Percentiles rank a stretch among this genome's conserved stretches.
These are phyloP conservation scores for Gorsachius magnificus DNA, from an alignment of 2,797 vertebrate species.

Conservation along the genomic window DNA sequence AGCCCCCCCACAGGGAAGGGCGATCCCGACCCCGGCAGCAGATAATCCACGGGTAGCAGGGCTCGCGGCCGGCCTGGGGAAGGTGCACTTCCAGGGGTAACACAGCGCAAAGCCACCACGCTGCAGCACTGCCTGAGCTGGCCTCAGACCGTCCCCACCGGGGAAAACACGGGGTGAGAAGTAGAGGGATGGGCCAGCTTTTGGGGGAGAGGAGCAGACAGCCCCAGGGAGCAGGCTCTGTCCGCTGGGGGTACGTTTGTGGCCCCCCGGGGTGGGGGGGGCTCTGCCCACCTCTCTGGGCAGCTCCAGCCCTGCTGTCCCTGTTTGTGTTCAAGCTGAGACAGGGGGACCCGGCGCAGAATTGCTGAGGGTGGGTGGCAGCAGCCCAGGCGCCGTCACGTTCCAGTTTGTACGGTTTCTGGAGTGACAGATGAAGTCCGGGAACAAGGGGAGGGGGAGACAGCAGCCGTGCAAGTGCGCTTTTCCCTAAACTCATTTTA, in stretches of 20 bases:
- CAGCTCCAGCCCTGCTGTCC: not conserved
- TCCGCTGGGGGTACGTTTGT: not conserved
- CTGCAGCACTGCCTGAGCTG: not conserved
- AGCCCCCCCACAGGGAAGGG: not conserved
- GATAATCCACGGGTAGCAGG: not conserved
- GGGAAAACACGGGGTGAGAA: not conserved
- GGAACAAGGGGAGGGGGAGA: not conserved
- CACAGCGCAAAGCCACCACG: not conserved
- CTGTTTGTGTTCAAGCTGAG: not conserved
- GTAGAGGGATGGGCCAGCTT: not conserved
- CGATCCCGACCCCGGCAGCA: not conserved
- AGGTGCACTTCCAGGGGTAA: not conserved
- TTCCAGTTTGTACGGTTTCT: not conserved
- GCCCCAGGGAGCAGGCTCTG: not conserved
- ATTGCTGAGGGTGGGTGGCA: not conserved
- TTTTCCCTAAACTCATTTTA: not conserved
- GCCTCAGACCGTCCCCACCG: not conserved
- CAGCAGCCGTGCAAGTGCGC: accelerated
- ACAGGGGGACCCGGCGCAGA: not conserved
- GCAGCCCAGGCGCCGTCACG: not conserved
- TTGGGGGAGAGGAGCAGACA: not conserved
- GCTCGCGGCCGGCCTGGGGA: not conserved
- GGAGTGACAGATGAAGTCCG: not conserved
- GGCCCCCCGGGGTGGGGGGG: not conserved
- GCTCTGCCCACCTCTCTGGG: not conserved